Base-by-base conservation (phyloP, 2,888 invertebrate species). In the Adela reaumurella region DNA sequence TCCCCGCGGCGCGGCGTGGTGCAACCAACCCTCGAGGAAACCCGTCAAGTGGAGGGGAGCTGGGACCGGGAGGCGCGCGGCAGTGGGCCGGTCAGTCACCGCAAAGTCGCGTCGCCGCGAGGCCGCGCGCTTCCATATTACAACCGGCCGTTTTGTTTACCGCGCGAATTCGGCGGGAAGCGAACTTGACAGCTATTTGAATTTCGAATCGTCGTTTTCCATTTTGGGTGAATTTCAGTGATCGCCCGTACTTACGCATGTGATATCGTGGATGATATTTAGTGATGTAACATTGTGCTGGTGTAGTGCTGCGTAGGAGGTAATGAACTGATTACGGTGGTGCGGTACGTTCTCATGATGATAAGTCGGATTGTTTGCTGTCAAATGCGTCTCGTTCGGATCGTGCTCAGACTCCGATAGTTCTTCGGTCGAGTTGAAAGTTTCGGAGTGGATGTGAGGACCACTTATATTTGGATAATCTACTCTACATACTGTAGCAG, bases 11-110 rank as follows among this genome's bases (percentile, higher is more conserved):
- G 35, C 35, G 14, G 35, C n/a, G n/a, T n/a, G n/a, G n/a, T n/a
- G n/a, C n/a, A n/a, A n/a, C n/a, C 35, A 35, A 35, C 35, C 35
- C 35, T 24, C 35, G 35, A 35, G 35, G 35, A 35, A 35, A 35
- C 11, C 35, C 35, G 35, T 3, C 35, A 35, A 35, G 35, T 35
- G 35, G 35, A 35, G 62, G 70, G 74, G 73, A 69, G 56, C 61
- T 67, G 58, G 66, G 72, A 70, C 59, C 74, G 35, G 42, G 43
- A 76, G 74, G 69, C 65, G 69, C 58, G 74, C 74, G 74, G 70
- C 74, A 77, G 60, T 77, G 70, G 62, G 77, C 64, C 78, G 77
- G 78, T 76, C 78, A 78, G 78, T 78, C 76, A 77, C 77, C 77
- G 78, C 71, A 74, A 59, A 57, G 70, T 65, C 73, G 71, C 69